Percentiles rank a stretch among this genome's conserved stretches.
These are phyloP conservation scores for Sylvilagus bachmani DNA, from an alignment of 2,113 vertebrate genomes.

Conservation along the genomic window DNA sequence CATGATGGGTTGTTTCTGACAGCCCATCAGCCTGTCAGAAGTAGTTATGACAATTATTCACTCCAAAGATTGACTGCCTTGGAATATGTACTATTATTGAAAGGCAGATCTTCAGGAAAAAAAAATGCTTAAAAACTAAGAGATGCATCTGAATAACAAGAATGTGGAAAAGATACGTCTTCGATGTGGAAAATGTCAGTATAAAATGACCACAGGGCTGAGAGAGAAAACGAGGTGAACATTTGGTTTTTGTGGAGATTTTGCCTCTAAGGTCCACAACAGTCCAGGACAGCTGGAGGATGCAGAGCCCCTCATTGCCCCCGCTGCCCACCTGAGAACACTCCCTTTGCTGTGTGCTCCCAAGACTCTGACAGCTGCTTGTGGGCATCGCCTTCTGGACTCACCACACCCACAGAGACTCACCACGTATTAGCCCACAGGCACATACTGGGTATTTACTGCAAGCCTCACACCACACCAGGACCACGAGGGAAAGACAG, in stretches of 20 bases:
- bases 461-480: neutral
- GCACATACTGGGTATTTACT: neutral
- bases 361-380: neutral
- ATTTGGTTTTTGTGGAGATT: neutral
- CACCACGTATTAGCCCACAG: no score
- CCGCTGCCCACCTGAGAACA: neutral
- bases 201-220: neutral
- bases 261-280: neutral
- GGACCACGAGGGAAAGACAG: neutral
- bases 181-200: neutral
- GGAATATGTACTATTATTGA: neutral
- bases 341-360: neutral
- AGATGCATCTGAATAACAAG: neutral
- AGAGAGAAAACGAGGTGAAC: neutral
- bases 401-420: no score
- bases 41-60: neutral
- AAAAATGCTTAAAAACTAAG: neutral
- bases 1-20: no score
- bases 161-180: neutral
- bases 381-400: neutral
- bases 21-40: neutral
- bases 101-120: neutral
- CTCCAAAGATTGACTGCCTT: neutral
- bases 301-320: accelerated
- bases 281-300: neutral